Percentiles rank a stretch among this genome's conserved stretches.
These are phyloP conservation scores for Ophonus ardosiacus DNA, from an alignment of 2,888 invertebrate species.

Conservation along the genomic window DNA sequence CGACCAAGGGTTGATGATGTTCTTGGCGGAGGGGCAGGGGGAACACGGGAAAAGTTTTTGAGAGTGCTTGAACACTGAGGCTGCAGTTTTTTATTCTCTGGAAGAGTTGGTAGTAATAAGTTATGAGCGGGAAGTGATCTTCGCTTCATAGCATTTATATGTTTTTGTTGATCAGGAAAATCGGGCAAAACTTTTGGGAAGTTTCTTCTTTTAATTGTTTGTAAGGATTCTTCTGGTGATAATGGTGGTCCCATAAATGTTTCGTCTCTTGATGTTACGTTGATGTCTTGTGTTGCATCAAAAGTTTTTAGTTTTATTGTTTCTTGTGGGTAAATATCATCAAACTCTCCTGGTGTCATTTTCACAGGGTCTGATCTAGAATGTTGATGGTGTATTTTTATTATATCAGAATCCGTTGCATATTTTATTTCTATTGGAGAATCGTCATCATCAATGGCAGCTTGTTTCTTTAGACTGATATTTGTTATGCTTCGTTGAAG, in stretches of 20 bases:
- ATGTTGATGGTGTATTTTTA: conserved; percentile 81
- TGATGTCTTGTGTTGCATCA: conserved; percentile 79
- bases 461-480: conserved; percentile 71
- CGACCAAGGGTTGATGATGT: conserved; percentile 83
- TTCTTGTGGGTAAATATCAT: conserved; percentile 65
- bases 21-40: conserved; percentile 87
- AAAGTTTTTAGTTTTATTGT: conserved; percentile 73
- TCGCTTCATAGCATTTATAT: conserved; percentile 76
- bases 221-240: conserved; percentile 84
- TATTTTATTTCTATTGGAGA: conserved; percentile 23
- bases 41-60: conserved; percentile 74
- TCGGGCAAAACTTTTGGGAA: conserved; percentile 93
- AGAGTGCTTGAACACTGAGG: conserved; percentile 72
- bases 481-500: conserved; percentile 71
- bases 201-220: conserved; percentile 86
- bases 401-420: conserved; percentile 72
- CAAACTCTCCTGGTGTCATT: conserved; percentile 71
- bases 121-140: conserved; percentile 81
- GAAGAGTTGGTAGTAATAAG: conserved; percentile 69
- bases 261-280: conserved; percentile 86
- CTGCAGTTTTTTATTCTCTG: conserved; percentile 70
- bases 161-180: conserved; percentile 76
- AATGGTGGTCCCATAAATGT: conserved; percentile 74
- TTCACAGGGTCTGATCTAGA: conserved; percentile 84
- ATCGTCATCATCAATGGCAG: conserved; percentile 67